phyloP scores from a whole-genome alignment of 2,888 invertebrate genomes.

The Polyommatus icarus region DNA sequence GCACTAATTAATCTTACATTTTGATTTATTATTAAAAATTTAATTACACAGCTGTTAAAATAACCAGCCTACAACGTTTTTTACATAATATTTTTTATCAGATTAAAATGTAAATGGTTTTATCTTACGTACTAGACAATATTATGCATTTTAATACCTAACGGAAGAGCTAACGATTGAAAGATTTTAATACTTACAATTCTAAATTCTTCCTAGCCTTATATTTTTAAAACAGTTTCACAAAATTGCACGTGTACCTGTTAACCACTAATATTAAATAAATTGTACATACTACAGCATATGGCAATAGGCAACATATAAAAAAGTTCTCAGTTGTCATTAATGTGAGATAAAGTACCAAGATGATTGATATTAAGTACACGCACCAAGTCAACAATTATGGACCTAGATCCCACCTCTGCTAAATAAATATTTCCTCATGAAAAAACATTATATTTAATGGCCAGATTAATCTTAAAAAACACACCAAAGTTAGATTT shows the following conservation, averaged over 20 bases:
- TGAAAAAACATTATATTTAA: background rate
- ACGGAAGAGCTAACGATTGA: background rate
- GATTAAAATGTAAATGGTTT: background rate
- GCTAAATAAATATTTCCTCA: background rate
- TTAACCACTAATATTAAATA: background rate
- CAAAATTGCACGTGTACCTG: background rate
- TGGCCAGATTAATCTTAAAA: too few species aligned
- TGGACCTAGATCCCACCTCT: background rate
- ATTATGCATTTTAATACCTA: background rate
- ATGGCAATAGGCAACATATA: background rate
- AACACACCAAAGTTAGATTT: too few species aligned
- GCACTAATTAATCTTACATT: slow-evolving; percentile 23
- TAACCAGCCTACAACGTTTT: background rate
- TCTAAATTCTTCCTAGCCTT: background rate
- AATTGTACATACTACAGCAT: background rate
- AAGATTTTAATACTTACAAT: background rate
- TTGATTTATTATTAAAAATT: background rate
- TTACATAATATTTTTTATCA: background rate
- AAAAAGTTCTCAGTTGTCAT: background rate
- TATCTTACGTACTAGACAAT: background rate
- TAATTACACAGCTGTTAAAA: background rate
- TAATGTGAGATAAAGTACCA: background rate
- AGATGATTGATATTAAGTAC: background rate
- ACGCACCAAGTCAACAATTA: background rate
- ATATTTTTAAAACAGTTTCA: background rate